These are phyloP conservation scores for Etheostoma nigrum DNA, from an alignment of 2,797 vertebrate species.

Conservation along the genomic window DNA sequence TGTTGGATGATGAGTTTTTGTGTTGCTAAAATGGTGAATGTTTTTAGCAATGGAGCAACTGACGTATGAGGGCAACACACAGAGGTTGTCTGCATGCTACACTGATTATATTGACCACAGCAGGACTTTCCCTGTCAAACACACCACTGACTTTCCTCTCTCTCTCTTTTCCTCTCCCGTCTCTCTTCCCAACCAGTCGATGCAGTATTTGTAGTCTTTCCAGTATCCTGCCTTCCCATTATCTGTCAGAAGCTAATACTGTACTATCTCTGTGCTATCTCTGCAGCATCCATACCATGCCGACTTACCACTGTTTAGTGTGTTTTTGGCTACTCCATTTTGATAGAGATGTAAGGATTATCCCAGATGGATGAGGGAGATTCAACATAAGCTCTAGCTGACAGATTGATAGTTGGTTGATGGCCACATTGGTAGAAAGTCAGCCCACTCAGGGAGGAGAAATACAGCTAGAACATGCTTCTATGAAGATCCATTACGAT, in stretches of 20 bases:
- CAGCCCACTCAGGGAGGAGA: slow-evolving; percentile 38
- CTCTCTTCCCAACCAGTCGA: slow-evolving; percentile 43
- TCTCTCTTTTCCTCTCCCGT: slow-evolving; percentile 12
- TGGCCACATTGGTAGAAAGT: slow-evolving; percentile 48
- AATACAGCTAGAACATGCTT: slow-evolving; percentile 47
- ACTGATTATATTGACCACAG: slow-evolving; percentile 60
- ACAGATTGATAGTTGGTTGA: slow-evolving; percentile 69
- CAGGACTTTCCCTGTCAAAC: slow-evolving; percentile 63
- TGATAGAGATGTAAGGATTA: slow-evolving; percentile 69
- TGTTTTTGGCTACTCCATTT: slow-evolving; percentile 59
- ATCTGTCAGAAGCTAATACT: slow-evolving; percentile 62
- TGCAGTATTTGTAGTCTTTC: slow-evolving; percentile 58
- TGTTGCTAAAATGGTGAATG: slow-evolving; percentile 18
- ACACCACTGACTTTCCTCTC: slow-evolving; percentile 47
- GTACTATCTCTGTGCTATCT: slow-evolving; percentile 39
- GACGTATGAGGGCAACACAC: slow-evolving; percentile 48
- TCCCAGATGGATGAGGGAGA: slow-evolving; percentile 63
- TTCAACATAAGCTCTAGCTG: slow-evolving; percentile 49
- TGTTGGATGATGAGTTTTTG: background rate
- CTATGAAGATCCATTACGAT: slow-evolving; percentile 31
- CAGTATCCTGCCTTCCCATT: slow-evolving; percentile 66
- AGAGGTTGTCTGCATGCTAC: slow-evolving; percentile 50
- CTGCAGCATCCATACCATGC: slow-evolving; percentile 34
- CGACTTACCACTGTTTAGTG: slow-evolving; percentile 42
- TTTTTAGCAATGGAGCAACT: slow-evolving; percentile 36